Evolutionary conservation across 2,888 invertebrate species (phyloP).

Genomic region (Alsophila aescularia): DNA sequence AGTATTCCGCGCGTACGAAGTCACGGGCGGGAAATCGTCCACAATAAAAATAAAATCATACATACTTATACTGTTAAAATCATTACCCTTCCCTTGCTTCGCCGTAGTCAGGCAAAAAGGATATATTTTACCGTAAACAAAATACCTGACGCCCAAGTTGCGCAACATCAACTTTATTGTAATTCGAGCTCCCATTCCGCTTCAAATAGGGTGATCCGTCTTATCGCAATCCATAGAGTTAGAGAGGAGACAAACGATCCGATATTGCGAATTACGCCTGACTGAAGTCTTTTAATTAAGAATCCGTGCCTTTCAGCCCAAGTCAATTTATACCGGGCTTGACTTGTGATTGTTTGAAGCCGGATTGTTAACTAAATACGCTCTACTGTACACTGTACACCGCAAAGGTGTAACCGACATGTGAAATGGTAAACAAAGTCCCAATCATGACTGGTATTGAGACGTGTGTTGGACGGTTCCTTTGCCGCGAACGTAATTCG

Average conservation of each 20-base stretch:
- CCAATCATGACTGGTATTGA: slow-evolving; percentile 17
- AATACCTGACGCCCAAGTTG: slow-evolving; percentile 3
- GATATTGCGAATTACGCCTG: slow-evolving; percentile 75
- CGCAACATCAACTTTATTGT: slow-evolving; percentile 17
- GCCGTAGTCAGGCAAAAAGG: neutral
- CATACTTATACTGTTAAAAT: too few species aligned
- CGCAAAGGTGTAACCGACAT: slow-evolving; percentile 31
- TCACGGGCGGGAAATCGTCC: too few species aligned
- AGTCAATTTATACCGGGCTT: slow-evolving; percentile 56
- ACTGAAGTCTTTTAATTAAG: slow-evolving; percentile 82
- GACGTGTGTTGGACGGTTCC: slow-evolving; percentile 9
- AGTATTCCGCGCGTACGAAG: too few species aligned
- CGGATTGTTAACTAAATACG: slow-evolving; percentile 57
- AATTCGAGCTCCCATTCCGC: slow-evolving; percentile 19
- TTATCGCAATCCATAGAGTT: slow-evolving; percentile 52
- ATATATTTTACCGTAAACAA: neutral
- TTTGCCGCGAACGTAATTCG: slow-evolving; percentile 11
- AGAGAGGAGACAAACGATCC: slow-evolving; percentile 63
- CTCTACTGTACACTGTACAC: slow-evolving; percentile 18
- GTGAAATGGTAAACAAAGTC: slow-evolving; percentile 11
- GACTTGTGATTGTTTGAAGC: slow-evolving; percentile 74
- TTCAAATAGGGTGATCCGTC: slow-evolving; percentile 32
- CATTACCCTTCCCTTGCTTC: too few species aligned
- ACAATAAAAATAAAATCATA: too few species aligned
- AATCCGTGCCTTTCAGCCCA: slow-evolving; percentile 53